phyloP scores from a whole-genome alignment of 2,113 vertebrate species.

The Callithrix jacchus region DNA sequence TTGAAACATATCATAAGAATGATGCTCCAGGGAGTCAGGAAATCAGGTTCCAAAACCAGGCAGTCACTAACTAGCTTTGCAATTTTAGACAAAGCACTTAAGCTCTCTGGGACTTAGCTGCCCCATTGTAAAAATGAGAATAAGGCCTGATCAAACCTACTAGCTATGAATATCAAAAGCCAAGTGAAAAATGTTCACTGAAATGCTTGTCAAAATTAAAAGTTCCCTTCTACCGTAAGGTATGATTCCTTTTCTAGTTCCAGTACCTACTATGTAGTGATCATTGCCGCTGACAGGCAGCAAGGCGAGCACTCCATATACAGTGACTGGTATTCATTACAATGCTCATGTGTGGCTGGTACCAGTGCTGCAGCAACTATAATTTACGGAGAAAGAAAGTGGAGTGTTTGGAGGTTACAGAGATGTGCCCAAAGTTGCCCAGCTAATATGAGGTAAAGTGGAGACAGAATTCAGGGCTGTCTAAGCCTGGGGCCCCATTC shows the following conservation, averaged over 20 bases:
- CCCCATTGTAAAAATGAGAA: neutral
- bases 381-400: neutral
- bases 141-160: neutral
- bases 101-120: neutral
- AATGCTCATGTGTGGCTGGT: neutral
- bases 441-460: neutral
- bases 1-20: neutral
- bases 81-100: neutral
- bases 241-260: neutral
- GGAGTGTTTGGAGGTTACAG: neutral
- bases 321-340: neutral
- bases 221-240: neutral
- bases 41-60: neutral
- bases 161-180: neutral
- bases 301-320: accelerated
- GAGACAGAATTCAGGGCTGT: neutral
- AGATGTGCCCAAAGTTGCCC: neutral
- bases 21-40: neutral
- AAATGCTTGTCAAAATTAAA: neutral
- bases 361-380: neutral
- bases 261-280: neutral
- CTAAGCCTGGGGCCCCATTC: accelerated
- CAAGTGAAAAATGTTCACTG: neutral
- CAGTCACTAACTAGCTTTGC: neutral
- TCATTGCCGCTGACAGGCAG: neutral